Conservation (phyloP, 2,888 invertebrate species). For the Amiota communis region DNA sequence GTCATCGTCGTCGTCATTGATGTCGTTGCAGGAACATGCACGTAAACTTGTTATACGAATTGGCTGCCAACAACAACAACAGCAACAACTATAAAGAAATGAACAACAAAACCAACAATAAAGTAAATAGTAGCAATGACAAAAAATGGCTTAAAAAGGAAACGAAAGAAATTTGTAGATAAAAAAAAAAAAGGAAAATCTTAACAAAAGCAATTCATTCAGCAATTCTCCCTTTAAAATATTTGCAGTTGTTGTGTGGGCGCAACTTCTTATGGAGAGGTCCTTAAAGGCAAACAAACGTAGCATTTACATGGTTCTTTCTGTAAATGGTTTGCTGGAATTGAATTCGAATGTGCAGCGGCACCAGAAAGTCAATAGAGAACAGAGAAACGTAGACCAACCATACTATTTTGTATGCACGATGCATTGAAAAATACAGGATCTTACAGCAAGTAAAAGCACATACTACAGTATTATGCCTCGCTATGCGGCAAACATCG, state of each 20-base stretch:
- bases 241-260: too few species aligned
- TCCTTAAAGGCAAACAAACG: background rate
- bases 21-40: conserved; percentile 59
- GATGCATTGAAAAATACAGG: background rate
- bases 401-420: background rate
- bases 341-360: conserved; percentile 25
- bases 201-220: conserved; percentile 65
- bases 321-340: conserved; percentile 11
- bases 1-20: conserved; percentile 47
- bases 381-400: background rate
- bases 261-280: too few species aligned
- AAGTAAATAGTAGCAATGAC: background rate
- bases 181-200: conserved; percentile 52
- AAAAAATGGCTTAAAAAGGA: conserved; percentile 3
- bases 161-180: background rate
- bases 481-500: background rate
- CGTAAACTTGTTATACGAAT: conserved; percentile 60
- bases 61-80: conserved; percentile 18
- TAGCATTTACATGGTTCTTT: background rate
- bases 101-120: too few species aligned
- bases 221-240: background rate
- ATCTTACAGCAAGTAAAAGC: background rate
- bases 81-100: background rate
- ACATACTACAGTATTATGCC: too few species aligned
- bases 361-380: conserved; percentile 20